Conservation (phyloP, 2,888 invertebrate species). For the Dryocosmus kuriphilus region DNA sequence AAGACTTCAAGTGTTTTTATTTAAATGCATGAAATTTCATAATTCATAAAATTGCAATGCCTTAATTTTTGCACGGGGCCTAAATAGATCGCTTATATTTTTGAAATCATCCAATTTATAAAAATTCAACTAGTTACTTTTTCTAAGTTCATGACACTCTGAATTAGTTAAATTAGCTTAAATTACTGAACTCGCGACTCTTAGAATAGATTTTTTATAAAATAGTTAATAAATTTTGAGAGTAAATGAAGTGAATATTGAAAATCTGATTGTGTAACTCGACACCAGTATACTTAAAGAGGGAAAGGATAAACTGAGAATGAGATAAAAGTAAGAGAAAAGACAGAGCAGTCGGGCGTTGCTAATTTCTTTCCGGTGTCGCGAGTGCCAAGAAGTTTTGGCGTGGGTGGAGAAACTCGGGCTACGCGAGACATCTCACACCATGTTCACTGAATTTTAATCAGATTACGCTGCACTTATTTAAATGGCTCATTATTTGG, state of each 20-base stretch:
- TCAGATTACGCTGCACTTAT: neutral
- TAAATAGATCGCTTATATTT: no score
- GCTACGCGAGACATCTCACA: neutral
- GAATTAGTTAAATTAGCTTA: neutral
- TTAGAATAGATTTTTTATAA: neutral
- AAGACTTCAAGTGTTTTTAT: no score
- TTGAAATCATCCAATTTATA: no score
- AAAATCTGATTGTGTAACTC: neutral
- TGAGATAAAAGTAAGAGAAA: neutral
- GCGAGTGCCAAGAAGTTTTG: slow-evolving; percentile 9
- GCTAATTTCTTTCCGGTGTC: slow-evolving; percentile 24
- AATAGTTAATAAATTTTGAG: neutral
- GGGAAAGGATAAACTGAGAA: neutral
- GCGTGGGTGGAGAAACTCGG: slow-evolving; percentile 10
- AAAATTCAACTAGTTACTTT: no score
- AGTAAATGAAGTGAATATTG: neutral
- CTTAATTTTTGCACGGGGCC: no score
- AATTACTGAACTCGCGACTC: neutral
- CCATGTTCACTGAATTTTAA: slow-evolving; percentile 11
- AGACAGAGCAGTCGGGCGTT: neutral
- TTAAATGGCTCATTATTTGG: neutral
- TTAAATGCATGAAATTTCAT: no score
- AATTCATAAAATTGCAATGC: no score
- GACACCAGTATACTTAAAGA: neutral
- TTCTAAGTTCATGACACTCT: neutral